Evolutionary conservation across 1,140 invertebrate genomes (phyloP), one percentile per base, ranked within the genome.

Genomic region (Drosophila nigromelanica): DNA sequence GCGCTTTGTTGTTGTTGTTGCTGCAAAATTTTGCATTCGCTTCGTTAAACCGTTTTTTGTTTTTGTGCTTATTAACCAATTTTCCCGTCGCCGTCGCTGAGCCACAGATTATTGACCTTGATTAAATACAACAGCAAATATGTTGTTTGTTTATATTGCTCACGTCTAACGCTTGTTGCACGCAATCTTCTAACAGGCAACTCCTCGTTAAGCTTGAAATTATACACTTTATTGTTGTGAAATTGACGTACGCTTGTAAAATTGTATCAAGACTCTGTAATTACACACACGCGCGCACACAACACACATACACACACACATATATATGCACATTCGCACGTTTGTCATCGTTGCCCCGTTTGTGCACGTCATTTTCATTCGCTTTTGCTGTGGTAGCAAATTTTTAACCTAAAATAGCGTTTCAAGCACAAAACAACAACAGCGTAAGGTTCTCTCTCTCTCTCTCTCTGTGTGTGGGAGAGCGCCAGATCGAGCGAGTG

Each of bases 41-140:
- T 68, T 15, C 61, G 55, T 54, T 73, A 68, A 30, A 10, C 50
- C 50, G 50, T 78, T 35, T 52, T 52, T 71, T 61, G 27, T 47
- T 40, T 55, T 67, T 79, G 61, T 67, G 63, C 64, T 78, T 76
- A 78, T 83, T 86, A 80, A 87, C 70, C 72, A 78, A 79, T 78
- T 87, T 72, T 71, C 39, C 54, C 7, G 39, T 14, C 4, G 27
- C 5, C 39, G 39, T 48, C 47, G 50, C 60, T 60, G 33, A 50
- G 71, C 37, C 54, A 45, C 67, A 89, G 83, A 89, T 89, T 89
- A 89, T 89, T 89, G 83, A 89, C 83, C 83, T 89, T 89, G 83
- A 85, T 89, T 75, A 74, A 89, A 54, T 11, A 48, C 11, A 39
- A 33, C 18, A n/a, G 30, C 39, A 14, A 30, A 7, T 24, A 0